phyloP scores from a whole-genome alignment of 2,113 vertebrate genomes.

The Mesitornis unicolor region DNA sequence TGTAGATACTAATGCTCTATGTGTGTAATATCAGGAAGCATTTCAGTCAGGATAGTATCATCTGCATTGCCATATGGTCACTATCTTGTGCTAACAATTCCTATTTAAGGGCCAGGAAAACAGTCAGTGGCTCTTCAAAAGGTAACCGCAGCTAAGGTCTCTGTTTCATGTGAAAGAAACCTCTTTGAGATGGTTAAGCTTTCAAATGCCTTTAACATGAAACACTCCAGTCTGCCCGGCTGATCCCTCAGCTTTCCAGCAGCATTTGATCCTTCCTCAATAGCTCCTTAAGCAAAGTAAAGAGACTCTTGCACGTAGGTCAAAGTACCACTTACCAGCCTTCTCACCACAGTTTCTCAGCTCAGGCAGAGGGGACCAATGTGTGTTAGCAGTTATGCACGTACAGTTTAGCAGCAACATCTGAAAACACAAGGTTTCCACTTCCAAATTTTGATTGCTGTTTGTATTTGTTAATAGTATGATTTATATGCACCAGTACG shows the following conservation, averaged over 20 bases:
- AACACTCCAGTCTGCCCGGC: not conserved
- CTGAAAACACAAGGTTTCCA: not conserved
- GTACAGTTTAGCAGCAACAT: not conserved
- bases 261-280: not conserved
- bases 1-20: not conserved
- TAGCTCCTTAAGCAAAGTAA: not conserved
- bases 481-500: not conserved
- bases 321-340: not conserved
- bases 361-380: not conserved
- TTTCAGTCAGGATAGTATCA: not conserved
- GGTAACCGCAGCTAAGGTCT: not conserved
- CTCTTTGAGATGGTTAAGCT: not conserved
- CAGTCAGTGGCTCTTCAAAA: not conserved
- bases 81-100: not conserved
- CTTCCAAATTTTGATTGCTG: not conserved
- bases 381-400: not conserved
- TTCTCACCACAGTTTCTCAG: not conserved
- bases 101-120: not conserved
- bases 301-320: not conserved
- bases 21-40: not conserved
- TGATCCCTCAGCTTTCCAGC: not conserved
- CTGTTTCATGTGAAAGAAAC: not conserved
- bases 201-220: not conserved
- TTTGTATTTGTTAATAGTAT: not conserved
- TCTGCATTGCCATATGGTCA: not conserved